A percentile compares a stretch with the other conserved stretches of the same genome.
phyloP scores from a whole-genome alignment of 2,888 invertebrate genomes.

The Nomada lathburiana region DNA sequence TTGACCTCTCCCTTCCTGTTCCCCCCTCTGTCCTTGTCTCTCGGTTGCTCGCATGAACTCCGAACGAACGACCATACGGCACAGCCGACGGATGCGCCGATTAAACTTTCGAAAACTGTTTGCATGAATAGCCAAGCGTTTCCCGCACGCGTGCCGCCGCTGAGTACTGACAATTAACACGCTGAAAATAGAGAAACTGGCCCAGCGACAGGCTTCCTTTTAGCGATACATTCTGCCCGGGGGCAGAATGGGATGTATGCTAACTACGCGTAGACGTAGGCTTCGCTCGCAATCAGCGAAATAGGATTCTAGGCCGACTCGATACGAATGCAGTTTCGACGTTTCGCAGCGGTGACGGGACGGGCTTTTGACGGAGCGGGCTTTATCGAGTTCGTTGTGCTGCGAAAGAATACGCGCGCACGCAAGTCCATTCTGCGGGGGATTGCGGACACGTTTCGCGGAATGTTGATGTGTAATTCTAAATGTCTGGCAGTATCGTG shows the following conservation, averaged over 20 bases:
- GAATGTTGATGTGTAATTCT: too few relatives aligned
- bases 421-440: not conserved
- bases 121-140: slow-evolving; percentile 81
- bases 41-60: slow-evolving; percentile 70
- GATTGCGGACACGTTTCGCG: too few relatives aligned
- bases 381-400: not conserved
- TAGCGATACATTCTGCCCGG: slow-evolving; percentile 38
- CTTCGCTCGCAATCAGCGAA: slow-evolving; percentile 2
- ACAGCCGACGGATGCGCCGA: slow-evolving; percentile 79
- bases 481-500: too few relatives aligned
- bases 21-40: slow-evolving; percentile 53
- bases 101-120: slow-evolving; percentile 84
- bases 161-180: slow-evolving; percentile 78
- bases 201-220: slow-evolving; percentile 40
- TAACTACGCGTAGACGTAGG: slow-evolving; percentile 9
- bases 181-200: slow-evolving; percentile 70
- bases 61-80: slow-evolving; percentile 72
- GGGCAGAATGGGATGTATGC: not conserved
- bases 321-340: not conserved
- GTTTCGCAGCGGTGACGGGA: not conserved
- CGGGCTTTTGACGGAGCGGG: not conserved
- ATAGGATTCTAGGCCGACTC: slow-evolving; percentile 15
- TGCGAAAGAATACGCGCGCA: not conserved
- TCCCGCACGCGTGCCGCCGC: slow-evolving; percentile 72
- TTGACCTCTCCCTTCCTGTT: slow-evolving; percentile 36